A percentile compares a stretch with the other conserved stretches of the same genome.
These are phyloP conservation scores for Nebria ingens DNA, from an alignment of 1,140 invertebrate genomes.

Conservation along the genomic window DNA sequence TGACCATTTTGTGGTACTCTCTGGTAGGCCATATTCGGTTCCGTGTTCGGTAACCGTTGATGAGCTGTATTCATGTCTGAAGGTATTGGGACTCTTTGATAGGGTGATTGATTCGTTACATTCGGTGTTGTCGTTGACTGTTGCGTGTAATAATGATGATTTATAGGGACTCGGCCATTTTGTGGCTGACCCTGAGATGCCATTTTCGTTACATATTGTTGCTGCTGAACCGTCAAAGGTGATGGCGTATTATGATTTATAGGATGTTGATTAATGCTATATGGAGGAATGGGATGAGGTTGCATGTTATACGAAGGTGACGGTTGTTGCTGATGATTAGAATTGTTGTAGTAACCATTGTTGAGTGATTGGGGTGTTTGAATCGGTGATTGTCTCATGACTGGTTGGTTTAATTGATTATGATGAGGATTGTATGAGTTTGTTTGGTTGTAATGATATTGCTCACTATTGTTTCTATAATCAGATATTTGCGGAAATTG, in stretches of 20 bases:
- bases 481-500: neutral
- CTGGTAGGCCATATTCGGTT: constrained; percentile 25
- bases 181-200: neutral
- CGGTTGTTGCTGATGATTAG: neutral
- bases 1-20: constrained; percentile 20
- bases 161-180: neutral
- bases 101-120: constrained; percentile 11
- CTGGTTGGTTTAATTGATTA: neutral
- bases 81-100: constrained; percentile 18
- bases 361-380: neutral
- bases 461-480: neutral
- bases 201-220: too few species aligned
- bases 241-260: constrained; percentile 26
- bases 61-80: constrained; percentile 4
- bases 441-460: neutral
- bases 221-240: constrained; percentile 22
- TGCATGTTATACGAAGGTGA: constrained; percentile 14
- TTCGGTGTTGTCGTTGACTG: neutral
- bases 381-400: neutral
- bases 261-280: constrained; percentile 1
- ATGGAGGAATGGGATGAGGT: constrained; percentile 9
- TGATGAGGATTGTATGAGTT: neutral
- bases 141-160: constrained; percentile 7
- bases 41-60: constrained; percentile 8
- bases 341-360: neutral